Evolutionary conservation across 2,888 invertebrate genomes (phyloP), one percentile per base, ranked within the genome.

Genomic region (Mylabris sibirica): DNA sequence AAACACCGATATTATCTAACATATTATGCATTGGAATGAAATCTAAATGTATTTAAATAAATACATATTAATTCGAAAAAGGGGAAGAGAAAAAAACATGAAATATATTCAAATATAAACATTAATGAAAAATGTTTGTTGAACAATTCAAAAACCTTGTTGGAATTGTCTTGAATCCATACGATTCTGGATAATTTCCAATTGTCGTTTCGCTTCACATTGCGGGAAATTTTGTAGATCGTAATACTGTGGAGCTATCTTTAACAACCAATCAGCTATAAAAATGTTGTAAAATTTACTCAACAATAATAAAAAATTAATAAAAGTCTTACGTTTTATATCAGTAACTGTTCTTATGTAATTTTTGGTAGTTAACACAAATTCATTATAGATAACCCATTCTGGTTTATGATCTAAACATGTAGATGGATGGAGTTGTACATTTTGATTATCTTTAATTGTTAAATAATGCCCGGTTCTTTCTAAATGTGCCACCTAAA

Each of bases 301-400:
- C 12, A 22, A 20, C 12, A 11, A 22, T 53, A 14, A 59, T 0
- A 62, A 12, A n/a, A 53, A 49, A 41, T 59, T 41, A 64, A 59
- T 22, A 49, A 60, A 35, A 41, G n/a, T 89, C 93, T 90, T 86
- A 98, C 99, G 98, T 88, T 99, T 99, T 75, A 99, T 96, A 81
- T 99, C 99, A 0, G 98, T 98, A 14, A 99, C 98, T 0, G 99
- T 99, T 76, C 99, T 89, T 80, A 99, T 99, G 85, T 99, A 99
- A 86, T 99, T 99, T 87, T 99, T 99, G 70, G 99, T 98, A 72
- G 99, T 99, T 76, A 99, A 88, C 61, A 99, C 99, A 83, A 99
- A 99, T 87, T 99, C 99, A 86, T 99, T 99, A 87, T 99, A 99
- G 70, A 99, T 93, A 53, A 99, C 99, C 99, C 99, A 99, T 86